Percentiles rank a stretch among this genome's conserved stretches.
Evolutionary conservation across 2,797 vertebrate genomes (phyloP).

Genomic region (Mus minutoides): DNA sequence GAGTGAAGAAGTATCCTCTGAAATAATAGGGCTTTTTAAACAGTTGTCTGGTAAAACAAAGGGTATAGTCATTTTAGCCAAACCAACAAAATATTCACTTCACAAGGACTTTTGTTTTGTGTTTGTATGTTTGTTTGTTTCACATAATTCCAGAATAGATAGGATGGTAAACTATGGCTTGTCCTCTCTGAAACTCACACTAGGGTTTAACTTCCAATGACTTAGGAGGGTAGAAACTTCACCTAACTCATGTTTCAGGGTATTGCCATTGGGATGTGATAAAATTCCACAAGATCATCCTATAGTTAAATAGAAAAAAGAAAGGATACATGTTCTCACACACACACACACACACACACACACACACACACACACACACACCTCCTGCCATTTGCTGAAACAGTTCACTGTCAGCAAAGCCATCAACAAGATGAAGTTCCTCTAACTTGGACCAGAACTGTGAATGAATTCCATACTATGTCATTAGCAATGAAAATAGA

Average conservation of each 20-base stretch:
- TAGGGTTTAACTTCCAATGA: neutral
- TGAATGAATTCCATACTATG: neutral
- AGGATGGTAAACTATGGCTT: neutral
- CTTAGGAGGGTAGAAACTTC: neutral
- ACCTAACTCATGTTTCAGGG: neutral
- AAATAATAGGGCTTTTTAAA: conserved; percentile 20
- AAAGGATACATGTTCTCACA: neutral
- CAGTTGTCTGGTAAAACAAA: conserved; percentile 17
- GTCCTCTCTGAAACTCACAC: neutral
- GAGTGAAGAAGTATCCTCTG: conserved; percentile 3
- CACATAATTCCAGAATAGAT: neutral
- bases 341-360: too few species aligned
- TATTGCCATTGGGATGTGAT: neutral
- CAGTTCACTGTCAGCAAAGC: neutral
- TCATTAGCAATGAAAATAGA: neutral
- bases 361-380: too few species aligned
- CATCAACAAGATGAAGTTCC: neutral
- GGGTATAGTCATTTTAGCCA: conserved; percentile 3
- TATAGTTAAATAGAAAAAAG: neutral
- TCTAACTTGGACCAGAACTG: neutral
- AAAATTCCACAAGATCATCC: neutral
- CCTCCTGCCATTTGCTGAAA: neutral
- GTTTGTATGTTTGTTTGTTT: neutral
- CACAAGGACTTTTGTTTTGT: neutral
- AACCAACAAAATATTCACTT: conserved; percentile 32